These are phyloP conservation scores for Thalassoma bifasciatum DNA, from an alignment of 2,113 vertebrate genomes.

Conservation along the genomic window DNA sequence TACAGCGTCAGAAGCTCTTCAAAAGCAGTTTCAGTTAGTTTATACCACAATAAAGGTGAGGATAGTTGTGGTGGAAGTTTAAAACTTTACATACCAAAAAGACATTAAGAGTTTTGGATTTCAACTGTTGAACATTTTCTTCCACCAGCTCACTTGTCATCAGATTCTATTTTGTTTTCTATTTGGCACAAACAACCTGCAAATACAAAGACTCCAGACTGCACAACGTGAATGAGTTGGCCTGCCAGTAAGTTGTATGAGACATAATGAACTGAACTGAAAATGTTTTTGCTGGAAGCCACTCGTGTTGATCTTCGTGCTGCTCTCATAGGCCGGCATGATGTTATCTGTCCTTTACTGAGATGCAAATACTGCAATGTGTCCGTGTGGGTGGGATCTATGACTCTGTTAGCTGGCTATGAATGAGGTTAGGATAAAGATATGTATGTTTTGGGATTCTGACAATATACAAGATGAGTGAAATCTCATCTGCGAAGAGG, in stretches of 20 bases:
- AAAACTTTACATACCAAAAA: background rate
- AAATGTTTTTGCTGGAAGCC: constrained; percentile 16
- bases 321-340: background rate
- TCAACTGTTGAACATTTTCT: background rate
- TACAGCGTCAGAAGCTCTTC: background rate
- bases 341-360: constrained; percentile 16
- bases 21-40: background rate
- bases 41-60: background rate
- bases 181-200: background rate
- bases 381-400: constrained; percentile 18
- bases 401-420: constrained; percentile 2
- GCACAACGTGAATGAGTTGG: background rate
- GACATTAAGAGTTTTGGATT: background rate
- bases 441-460: constrained; percentile 6
- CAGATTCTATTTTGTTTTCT: background rate
- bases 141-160: background rate
- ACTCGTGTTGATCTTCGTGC: constrained; percentile 4
- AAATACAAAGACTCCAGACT: background rate
- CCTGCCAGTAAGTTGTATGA: background rate
- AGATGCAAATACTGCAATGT: constrained; percentile 25
- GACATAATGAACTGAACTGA: background rate
- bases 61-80: background rate
- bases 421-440: constrained; percentile 17
- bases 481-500: constrained; percentile 13
- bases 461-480: background rate